Base-by-base conservation (phyloP, 2,113 vertebrate species). In the Tetraodon nigroviridis region DNA sequence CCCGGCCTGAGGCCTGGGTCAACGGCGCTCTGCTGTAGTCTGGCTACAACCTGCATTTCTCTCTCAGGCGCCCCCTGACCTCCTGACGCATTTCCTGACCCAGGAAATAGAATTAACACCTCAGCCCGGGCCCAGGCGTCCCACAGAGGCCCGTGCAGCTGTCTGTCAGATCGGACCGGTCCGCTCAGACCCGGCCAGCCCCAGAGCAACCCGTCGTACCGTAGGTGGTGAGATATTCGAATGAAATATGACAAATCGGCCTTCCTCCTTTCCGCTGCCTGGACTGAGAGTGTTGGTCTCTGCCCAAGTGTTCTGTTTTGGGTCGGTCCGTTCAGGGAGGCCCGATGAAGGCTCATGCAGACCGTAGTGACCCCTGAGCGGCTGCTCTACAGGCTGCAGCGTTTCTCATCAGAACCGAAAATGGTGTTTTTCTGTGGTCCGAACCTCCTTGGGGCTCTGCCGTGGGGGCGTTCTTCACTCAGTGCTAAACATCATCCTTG, bases 51-150 rank as follows among this genome's bases (percentile, higher is more conserved):
- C 77, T 73, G 80, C 68, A 64, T 67, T 67, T 79, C 62, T 81
- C 75, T 78, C 76, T 79, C 61, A 56, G 55, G 76, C 52, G 59
- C 76, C 82, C 85, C 74, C 77, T 83, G 80, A 82, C 85, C 87
- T 78, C 78, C 64, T 83, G 80, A 83, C 73, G 82, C 63, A 80
- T 83, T 89, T 89, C 85, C 86, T 88, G 87, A 90, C 90, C 89
- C 89, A 86, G 87, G 88, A 90, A 91, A 90, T 88, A 84, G 89
- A 89, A 88, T 90, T 89, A 90, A 89, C 87, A 90, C 88, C 88
- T 89, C 76, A 12, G 76, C 69, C 78, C 58, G 71, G 74, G 70
- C 82, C 73, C 69, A 20, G 46, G 62, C 76, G 76, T 80, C 79
- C 72, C 77, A 71, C 61, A 64, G 79, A 64, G 42, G 10, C 67